phyloP scores from a whole-genome alignment of 2,113 vertebrate genomes.

The Nesoenas mayeri region DNA sequence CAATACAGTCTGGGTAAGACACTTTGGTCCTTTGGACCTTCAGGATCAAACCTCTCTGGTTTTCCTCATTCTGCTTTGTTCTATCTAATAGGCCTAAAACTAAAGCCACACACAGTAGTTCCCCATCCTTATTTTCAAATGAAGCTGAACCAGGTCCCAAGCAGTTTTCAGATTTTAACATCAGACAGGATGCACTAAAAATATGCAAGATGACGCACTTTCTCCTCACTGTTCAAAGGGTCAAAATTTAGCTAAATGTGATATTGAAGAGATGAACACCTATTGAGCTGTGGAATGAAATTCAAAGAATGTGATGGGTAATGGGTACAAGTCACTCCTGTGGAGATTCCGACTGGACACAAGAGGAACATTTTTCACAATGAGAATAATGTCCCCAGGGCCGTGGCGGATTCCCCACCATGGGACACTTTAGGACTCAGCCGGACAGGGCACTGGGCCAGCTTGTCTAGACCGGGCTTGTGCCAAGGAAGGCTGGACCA shows the following conservation, averaged over 20 bases:
- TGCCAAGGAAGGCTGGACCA: too few relatives aligned
- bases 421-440: too few relatives aligned
- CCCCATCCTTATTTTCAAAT: background rate
- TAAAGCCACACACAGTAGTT: background rate
- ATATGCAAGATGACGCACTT: accelerated
- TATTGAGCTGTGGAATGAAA: background rate
- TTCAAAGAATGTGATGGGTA: too few relatives aligned
- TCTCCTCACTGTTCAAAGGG: background rate
- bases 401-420: too few relatives aligned
- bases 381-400: too few relatives aligned
- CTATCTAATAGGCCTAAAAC: too few relatives aligned
- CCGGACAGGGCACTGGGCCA: too few relatives aligned
- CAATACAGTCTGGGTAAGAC: background rate
- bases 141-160: background rate
- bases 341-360: too few relatives aligned
- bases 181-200: background rate
- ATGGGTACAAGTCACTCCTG: too few relatives aligned
- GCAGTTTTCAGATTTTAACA: background rate
- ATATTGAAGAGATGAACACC: background rate
- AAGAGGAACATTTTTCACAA: too few relatives aligned
- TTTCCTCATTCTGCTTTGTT: background rate
- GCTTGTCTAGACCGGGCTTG: too few relatives aligned
- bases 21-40: background rate
- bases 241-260: background rate
- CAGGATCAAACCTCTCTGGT: background rate